Base-by-base conservation (phyloP, 2,888 invertebrate genomes). In the Agrochola litura region DNA sequence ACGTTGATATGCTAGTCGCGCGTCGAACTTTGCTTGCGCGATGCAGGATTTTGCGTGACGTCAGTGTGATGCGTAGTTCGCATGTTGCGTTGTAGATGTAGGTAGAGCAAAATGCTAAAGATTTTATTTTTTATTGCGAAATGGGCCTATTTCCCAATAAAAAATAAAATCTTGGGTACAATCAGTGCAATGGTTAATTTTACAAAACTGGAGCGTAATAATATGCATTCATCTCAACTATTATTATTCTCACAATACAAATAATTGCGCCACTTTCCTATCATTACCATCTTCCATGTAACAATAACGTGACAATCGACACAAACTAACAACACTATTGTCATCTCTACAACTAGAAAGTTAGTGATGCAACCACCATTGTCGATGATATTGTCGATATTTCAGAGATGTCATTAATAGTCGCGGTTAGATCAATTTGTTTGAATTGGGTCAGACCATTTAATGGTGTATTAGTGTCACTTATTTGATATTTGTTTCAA, bases 351-450 rank as follows among this genome's bases (percentile, higher is more conserved):
- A 73, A 77, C 72, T 76, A 70, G 86, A 83, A 84, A 85, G 81
- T 68, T 81, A 86, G 52, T 85, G 79, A 76, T 68, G 76, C 22
- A 85, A 86, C 74, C 6, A 22, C 22, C 30, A 60, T 73, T 79
- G 71, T 78, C 70, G 74, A 79, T 76, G 56, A 78, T 78, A 73
- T 68, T 71, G 37, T 73, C 68, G 77, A 81, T 77, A 76, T 69
- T 74, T 69, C 73, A 69, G 52, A 82, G 58, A 79, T 77, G 79
- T 78, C 79, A 79, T 77, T 86, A 81, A 74, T 83, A 61, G 58
- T 68, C 61, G 61, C 63, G 77, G 83, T 74, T 71, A 81, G 73
- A 83, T 64, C 81, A 86, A 86, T 86, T 81, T 79, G 67, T 81
- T 75, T 43, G n/a, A 76, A 77, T 71, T 81, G 41, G 84, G 79